Conservation (phyloP, 2,888 invertebrate species). For the Callyntrura guangdongensis region DNA sequence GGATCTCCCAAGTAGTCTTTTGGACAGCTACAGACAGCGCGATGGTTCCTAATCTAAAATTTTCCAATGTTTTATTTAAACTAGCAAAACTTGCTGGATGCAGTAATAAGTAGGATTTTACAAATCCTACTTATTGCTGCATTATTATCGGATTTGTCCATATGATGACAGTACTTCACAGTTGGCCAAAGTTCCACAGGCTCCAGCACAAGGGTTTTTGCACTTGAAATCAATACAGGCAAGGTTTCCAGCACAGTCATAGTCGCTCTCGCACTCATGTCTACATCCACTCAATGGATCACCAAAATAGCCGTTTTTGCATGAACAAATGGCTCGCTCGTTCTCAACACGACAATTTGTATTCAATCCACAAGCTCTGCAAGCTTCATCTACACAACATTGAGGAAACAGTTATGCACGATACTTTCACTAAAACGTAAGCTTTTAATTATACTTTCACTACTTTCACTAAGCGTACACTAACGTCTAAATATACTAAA, state of each 20-base stretch:
- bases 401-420: too few species aligned
- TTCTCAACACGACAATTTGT: constrained; percentile 82
- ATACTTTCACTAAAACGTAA: too few species aligned
- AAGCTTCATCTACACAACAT: constrained; percentile 88
- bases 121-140: too few species aligned
- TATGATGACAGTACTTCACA: constrained; percentile 88
- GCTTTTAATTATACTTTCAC: too few species aligned
- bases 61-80: background rate
- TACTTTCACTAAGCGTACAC: background rate
- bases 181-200: constrained; percentile 92
- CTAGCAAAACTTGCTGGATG: too few species aligned
- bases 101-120: too few species aligned
- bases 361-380: constrained; percentile 83
- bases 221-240: constrained; percentile 92
- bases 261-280: constrained; percentile 85
- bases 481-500: background rate
- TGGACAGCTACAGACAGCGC: constrained; percentile 84
- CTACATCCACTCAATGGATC: constrained; percentile 85
- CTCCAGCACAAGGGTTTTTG: constrained; percentile 89
- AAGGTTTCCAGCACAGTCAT: constrained; percentile 87
- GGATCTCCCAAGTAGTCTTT: constrained; percentile 93
- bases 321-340: constrained; percentile 90
- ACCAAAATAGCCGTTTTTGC: constrained; percentile 80
- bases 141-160: too few species aligned
- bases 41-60: constrained; percentile 82